Percentiles rank a stretch among this genome's conserved stretches.
These are phyloP conservation scores for Serrognathus titanus DNA, from an alignment of 2,888 invertebrate genomes.

Conservation along the genomic window DNA sequence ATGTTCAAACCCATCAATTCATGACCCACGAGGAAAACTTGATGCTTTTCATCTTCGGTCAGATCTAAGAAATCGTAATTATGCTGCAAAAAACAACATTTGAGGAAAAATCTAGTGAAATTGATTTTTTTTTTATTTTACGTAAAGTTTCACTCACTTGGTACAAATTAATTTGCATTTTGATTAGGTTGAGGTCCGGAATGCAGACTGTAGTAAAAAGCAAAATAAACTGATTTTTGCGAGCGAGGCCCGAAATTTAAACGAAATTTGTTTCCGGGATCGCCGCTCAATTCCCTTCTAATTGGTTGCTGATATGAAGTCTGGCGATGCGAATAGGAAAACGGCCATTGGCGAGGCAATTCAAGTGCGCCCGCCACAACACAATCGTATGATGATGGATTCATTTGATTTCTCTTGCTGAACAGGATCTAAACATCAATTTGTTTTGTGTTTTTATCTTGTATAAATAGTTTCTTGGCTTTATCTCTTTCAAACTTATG, in stretches of 20 bases:
- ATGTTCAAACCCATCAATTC: not conserved
- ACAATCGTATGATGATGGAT: too few species aligned
- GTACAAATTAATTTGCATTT: slow-evolving; percentile 5
- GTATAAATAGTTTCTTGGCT: too few species aligned
- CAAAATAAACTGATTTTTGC: not conserved
- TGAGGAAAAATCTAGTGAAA: not conserved
- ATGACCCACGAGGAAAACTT: not conserved
- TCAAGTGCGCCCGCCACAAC: too few species aligned
- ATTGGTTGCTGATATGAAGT: too few species aligned
- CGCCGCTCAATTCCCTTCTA: too few species aligned
- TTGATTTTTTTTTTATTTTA: too few species aligned
- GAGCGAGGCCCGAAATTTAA: not conserved
- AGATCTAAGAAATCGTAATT: not conserved
- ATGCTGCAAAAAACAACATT: not conserved
- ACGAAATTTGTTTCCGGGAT: not conserved
- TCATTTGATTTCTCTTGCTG: too few species aligned
- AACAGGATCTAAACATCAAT: too few species aligned
- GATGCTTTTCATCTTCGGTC: not conserved
- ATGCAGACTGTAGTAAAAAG: not conserved
- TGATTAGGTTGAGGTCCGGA: not conserved
- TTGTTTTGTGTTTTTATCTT: too few species aligned
- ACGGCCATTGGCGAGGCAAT: too few species aligned
- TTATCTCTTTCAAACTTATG: too few species aligned
- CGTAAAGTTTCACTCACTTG: not conserved
- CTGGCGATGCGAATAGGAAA: too few species aligned